Conservation (phyloP, 1,140 invertebrate genomes). For the Eupristina koningsbergeri region DNA sequence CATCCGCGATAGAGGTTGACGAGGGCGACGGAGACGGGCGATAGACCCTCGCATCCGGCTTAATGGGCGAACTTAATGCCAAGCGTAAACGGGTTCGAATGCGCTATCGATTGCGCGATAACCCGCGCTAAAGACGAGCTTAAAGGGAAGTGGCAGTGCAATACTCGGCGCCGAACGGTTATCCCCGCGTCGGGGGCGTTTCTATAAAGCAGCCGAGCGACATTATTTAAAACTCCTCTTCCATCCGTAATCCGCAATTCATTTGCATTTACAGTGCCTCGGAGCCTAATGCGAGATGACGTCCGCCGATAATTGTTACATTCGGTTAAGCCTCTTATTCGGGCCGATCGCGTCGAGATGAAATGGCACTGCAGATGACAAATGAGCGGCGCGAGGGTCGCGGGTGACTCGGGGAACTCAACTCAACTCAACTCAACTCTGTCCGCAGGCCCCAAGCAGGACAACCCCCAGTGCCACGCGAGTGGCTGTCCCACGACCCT, state of each 20-base stretch:
- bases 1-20: too few relatives aligned
- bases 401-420: too few relatives aligned
- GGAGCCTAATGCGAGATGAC: conserved; percentile 6
- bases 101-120: conserved; percentile 9
- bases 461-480: conserved; percentile 91
- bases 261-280: conserved; percentile 23
- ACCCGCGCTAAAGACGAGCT: not conserved
- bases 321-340: conserved; percentile 17
- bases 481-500: conserved; percentile 80
- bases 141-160: not conserved
- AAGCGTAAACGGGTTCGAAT: not conserved
- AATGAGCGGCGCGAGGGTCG: not conserved
- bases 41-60: not conserved
- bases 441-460: conserved; percentile 80
- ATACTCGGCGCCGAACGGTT: not conserved
- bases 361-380: not conserved
- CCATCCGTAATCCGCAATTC: not conserved
- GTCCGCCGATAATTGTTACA: conserved; percentile 7
- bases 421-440: not conserved
- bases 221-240: not conserved
- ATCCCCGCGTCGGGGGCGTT: not conserved
- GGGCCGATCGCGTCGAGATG: not conserved
- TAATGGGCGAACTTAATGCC: conserved; percentile 12
- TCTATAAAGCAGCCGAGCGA: not conserved
- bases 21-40: too few relatives aligned